Conservation (phyloP, 2,797 vertebrate species). For the Paguma larvata region DNA sequence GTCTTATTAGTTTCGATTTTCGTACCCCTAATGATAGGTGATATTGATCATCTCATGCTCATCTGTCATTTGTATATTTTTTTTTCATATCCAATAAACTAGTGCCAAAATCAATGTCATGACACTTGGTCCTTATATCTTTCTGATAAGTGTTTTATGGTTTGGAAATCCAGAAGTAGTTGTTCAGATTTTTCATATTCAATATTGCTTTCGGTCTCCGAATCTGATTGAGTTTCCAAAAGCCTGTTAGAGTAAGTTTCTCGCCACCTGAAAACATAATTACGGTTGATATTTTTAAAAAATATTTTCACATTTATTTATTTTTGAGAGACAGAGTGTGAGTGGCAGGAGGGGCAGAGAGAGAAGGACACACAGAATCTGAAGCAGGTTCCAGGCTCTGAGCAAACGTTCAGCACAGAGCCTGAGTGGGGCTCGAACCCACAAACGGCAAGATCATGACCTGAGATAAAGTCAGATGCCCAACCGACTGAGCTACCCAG, state of each 20-base stretch:
- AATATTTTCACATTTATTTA: too few relatives aligned
- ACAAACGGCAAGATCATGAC: too few relatives aligned
- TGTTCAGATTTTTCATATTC: background rate
- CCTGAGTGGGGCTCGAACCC: too few relatives aligned
- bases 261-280: background rate
- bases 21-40: background rate
- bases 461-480: too few relatives aligned
- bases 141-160: background rate
- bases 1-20: background rate
- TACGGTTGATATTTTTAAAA: background rate
- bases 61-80: background rate
- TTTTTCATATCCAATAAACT: background rate
- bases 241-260: background rate
- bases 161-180: background rate
- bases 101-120: background rate
- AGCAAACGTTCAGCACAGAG: too few relatives aligned
- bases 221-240: background rate
- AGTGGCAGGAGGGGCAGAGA: too few relatives aligned
- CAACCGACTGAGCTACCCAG: too few relatives aligned
- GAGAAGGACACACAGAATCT: too few relatives aligned
- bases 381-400: too few relatives aligned
- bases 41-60: background rate
- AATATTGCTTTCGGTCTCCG: background rate
- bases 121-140: background rate
- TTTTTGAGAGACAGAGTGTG: too few relatives aligned